Percentiles rank a stretch among this genome's conserved stretches.
These are phyloP conservation scores for Epinephelus awoara DNA, from an alignment of 2,797 vertebrate genomes.

Conservation along the genomic window DNA sequence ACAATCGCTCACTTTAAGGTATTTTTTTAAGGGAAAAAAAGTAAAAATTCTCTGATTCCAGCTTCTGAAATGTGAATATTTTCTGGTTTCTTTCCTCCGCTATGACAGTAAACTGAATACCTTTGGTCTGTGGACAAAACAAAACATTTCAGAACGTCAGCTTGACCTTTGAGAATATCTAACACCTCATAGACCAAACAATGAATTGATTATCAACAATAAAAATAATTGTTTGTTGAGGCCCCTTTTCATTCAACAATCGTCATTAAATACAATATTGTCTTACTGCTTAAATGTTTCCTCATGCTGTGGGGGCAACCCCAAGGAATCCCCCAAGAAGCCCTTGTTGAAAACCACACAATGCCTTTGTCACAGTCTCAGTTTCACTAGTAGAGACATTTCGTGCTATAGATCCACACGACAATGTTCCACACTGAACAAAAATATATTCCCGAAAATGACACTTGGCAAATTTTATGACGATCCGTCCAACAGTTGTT, in stretches of 20 bases:
- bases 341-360: constrained; percentile 5
- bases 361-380: background rate
- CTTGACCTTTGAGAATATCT: background rate
- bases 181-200: no score
- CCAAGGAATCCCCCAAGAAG: constrained; percentile 34
- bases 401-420: background rate
- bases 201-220: no score
- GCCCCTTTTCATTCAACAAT: background rate
- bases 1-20: no score
- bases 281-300: background rate
- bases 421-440: background rate
- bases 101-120: no score
- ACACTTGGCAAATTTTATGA: background rate
- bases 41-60: no score
- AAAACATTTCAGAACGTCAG: no score
- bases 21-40: no score
- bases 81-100: no score
- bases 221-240: no score
- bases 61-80: no score
- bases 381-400: constrained; percentile 7
- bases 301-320: background rate
- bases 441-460: background rate
- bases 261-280: background rate
- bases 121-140: no score
- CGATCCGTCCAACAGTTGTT: background rate